Evolutionary conservation across 1,140 invertebrate genomes (phyloP).

Genomic region (Daktulosphaira vitifoliae): DNA sequence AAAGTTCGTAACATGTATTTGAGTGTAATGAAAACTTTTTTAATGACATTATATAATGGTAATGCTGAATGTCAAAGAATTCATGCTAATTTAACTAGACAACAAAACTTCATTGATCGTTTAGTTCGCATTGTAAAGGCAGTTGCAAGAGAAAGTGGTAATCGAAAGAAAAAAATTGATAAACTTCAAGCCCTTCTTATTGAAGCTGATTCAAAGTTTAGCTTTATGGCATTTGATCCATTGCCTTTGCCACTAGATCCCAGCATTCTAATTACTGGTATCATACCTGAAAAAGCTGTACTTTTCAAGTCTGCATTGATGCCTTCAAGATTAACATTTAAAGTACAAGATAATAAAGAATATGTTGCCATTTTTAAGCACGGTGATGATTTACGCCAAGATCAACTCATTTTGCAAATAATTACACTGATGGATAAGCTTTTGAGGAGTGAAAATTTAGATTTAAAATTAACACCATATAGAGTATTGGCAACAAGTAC

Average conservation of each 20-base stretch:
- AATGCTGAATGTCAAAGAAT: slow-evolving; percentile 60
- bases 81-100: slow-evolving; percentile 62
- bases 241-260: slow-evolving; percentile 92
- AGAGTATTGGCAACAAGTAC: slow-evolving; percentile 86
- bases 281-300: slow-evolving; percentile 77
- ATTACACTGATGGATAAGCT: slow-evolving; percentile 98
- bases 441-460: slow-evolving; percentile 82
- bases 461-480: slow-evolving; percentile 92
- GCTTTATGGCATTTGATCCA: slow-evolving; percentile 85
- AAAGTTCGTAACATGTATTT: slow-evolving; percentile 76
- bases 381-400: slow-evolving; percentile 97
- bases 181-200: slow-evolving; percentile 70
- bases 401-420: slow-evolving; percentile 95
- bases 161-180: slow-evolving; percentile 85
- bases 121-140: slow-evolving; percentile 81
- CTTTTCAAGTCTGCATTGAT: slow-evolving; percentile 96
- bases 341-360: slow-evolving; percentile 68
- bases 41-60: slow-evolving; percentile 51
- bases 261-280: slow-evolving; percentile 78
- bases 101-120: slow-evolving; percentile 85
- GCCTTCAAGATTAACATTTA: slow-evolving; percentile 92
- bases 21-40: slow-evolving; percentile 80
- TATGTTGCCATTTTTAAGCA: slow-evolving; percentile 98
- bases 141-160: slow-evolving; percentile 85
- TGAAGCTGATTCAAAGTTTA: slow-evolving; percentile 73